Base-by-base conservation (phyloP, 2,888 invertebrate species). In the Thyatira batis region DNA sequence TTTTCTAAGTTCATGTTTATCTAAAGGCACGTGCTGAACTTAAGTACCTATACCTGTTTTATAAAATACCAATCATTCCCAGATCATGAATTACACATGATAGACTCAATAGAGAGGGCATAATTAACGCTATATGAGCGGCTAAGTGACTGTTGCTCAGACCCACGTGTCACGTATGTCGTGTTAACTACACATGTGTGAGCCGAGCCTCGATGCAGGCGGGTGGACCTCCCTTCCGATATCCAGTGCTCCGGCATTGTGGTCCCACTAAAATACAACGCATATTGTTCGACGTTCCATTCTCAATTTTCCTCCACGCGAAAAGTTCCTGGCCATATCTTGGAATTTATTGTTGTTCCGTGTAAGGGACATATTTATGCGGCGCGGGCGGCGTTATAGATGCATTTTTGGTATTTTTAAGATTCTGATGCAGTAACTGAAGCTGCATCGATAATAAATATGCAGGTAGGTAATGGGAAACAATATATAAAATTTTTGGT, bases 281-380 rank as follows among this genome's bases (percentile, higher is more conserved):
- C 60, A 58, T 59, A 63, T 61, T 69, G 60, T 65, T 56, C 61
- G 52, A 54, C 57, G 55, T 44, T n/a, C 63, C 49, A 52, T 60
- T 58, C 63, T 63, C 54, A 49, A 68, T 66, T 60, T 60, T 55
- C 53, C 53, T 55, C 54, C 53, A 43, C 56, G 58, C 58, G 63
- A 60, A 63, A 60, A 62, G 54, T 54, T 64, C 60, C 55, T 30
- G 51, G 45, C 50, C 54, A 62, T 61, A 60, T 69, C 60, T 63
- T 50, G 49, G 55, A 58, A 65, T 65, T 63, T 62, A 63, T 65
- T 11, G 59, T 53, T 49, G 54, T 56, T 25, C 8, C 52, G 49
- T 54, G 54, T 28, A 28, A 28, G 44, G 20, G 55, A 55, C 54
- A 54, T 56, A 45, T 60, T 58, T 61, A 55, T 54, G 55, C n/a